Evolutionary conservation across 1,140 invertebrate genomes (phyloP).

Genomic region (Sinella curviseta): DNA sequence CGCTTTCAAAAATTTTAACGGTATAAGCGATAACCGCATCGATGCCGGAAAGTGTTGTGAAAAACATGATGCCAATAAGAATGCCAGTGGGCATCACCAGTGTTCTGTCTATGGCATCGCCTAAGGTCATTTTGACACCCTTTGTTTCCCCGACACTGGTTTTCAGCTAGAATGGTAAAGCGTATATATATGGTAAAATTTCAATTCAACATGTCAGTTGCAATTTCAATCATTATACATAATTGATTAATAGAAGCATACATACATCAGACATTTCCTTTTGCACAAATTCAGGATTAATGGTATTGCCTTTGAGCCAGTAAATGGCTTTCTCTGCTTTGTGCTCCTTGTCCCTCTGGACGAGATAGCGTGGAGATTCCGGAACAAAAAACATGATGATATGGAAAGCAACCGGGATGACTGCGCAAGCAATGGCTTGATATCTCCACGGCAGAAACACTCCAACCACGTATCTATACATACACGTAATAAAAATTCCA

Average conservation of each 20-base stretch:
- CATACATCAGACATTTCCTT: constrained; percentile 33
- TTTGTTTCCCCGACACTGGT: not conserved
- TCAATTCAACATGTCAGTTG: too few species aligned
- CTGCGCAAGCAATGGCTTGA: constrained; percentile 50
- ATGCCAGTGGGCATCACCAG: constrained; percentile 67
- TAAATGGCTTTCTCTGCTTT: constrained; percentile 66
- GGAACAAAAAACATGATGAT: constrained; percentile 72
- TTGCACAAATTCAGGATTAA: constrained; percentile 29
- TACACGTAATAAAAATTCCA: not conserved
- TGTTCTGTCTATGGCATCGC: constrained; percentile 30
- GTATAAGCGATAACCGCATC: constrained; percentile 60
- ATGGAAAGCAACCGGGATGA: constrained; percentile 64
- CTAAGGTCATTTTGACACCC: not conserved
- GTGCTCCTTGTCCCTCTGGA: constrained; percentile 61
- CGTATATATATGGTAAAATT: too few species aligned
- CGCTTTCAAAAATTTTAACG: constrained; percentile 57
- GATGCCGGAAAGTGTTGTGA: constrained; percentile 62
- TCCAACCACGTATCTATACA: constrained; percentile 32
- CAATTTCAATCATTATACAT: not conserved
- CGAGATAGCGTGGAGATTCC: constrained; percentile 71
- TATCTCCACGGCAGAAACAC: constrained; percentile 51
- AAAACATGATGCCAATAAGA: constrained; percentile 73
- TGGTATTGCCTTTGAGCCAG: constrained; percentile 63
- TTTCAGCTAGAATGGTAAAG: constrained; percentile 5
- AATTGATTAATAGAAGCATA: not conserved